Percentiles rank a stretch among this genome's conserved stretches.
Evolutionary conservation across 92 coral and sea anemone species (phyloP).

Genomic region (Meandrina meandrites): DNA sequence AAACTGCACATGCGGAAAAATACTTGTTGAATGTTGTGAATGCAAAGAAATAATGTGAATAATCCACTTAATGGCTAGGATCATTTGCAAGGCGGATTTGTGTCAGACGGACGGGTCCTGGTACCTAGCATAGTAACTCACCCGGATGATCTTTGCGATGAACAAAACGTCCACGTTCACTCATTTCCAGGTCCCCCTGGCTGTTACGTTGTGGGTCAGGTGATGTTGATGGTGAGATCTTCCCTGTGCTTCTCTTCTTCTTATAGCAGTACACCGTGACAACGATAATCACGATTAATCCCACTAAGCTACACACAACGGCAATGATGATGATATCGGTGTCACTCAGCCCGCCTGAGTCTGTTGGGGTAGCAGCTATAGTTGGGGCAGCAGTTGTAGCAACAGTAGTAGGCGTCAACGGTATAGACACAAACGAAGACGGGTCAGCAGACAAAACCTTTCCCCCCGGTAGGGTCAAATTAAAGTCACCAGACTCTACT

Average conservation of each 20-base stretch:
- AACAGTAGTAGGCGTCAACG: background rate
- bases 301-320: slow-evolving; percentile 61
- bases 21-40: background rate
- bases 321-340: slow-evolving; percentile 67
- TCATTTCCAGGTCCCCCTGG: slow-evolving; percentile 63
- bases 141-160: slow-evolving; percentile 20
- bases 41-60: background rate
- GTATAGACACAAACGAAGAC: slow-evolving; percentile 39
- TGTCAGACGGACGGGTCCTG: no score
- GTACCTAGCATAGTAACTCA: background rate
- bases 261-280: slow-evolving; percentile 49
- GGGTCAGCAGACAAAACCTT: slow-evolving; percentile 51
- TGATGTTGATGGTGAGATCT: slow-evolving; percentile 56
- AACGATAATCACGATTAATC: slow-evolving; percentile 46
- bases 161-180: slow-evolving; percentile 35
- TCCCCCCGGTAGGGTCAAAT: slow-evolving; percentile 56
- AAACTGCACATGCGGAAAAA: no score
- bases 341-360: slow-evolving; percentile 40
- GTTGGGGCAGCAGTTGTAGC: slow-evolving; percentile 20
- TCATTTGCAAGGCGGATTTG: no score
- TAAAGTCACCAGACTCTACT: slow-evolving; percentile 49
- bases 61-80: background rate
- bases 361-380: slow-evolving; percentile 17
- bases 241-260: slow-evolving; percentile 41
- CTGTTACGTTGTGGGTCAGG: background rate